Base-by-base conservation (phyloP, 2,888 invertebrate species). In the Ellobium chinense region DNA sequence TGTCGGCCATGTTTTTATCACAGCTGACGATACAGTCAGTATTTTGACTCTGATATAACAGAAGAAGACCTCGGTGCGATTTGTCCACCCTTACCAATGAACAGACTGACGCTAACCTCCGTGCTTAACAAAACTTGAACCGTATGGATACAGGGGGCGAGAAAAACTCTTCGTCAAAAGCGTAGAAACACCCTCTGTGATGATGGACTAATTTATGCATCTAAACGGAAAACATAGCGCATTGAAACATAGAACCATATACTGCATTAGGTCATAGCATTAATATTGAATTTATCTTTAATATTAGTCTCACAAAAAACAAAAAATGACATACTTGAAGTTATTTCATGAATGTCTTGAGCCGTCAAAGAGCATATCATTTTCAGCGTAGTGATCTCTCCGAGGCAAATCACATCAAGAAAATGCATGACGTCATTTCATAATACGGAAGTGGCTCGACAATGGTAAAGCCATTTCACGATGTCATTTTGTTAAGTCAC, bases 111-210 rank as follows among this genome's bases (percentile, higher is more conserved):
- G n/a, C 2, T 72, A 58, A 36, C 60, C 31, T 58, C 34, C 12
- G 24, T 60, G 31, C 7, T 39, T 21, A 27, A n/a, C 27, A 56
- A 56, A 12, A 34, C 46, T 21, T 56, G 21, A 34, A 39, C 27
- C 27, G 3, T 24, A 27, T 24, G 24, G 39, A 68, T 7, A 39
- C 66, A 68, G 39, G 27, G 66, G 70, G 29, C 1, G 39, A 60
- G 73, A 21, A 73, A 12, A 29, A 36, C 36, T 36, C 14, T 34
- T 31, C 65, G 37, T 69, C 60, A 77, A 54, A 76, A 88, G 85
- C 87, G 87, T 85, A 88, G 89, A 87, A 86, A 87, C 88, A 87
- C 88, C 88, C 89, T 88, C 82, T 77, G 36, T 34, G 75, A 68
- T 56, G 78, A 34, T 70, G 83, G 78, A 84, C 83, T 85, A 85